These are phyloP conservation scores for Monopis laevigella DNA, from an alignment of 2,888 invertebrate genomes.

Conservation along the genomic window DNA sequence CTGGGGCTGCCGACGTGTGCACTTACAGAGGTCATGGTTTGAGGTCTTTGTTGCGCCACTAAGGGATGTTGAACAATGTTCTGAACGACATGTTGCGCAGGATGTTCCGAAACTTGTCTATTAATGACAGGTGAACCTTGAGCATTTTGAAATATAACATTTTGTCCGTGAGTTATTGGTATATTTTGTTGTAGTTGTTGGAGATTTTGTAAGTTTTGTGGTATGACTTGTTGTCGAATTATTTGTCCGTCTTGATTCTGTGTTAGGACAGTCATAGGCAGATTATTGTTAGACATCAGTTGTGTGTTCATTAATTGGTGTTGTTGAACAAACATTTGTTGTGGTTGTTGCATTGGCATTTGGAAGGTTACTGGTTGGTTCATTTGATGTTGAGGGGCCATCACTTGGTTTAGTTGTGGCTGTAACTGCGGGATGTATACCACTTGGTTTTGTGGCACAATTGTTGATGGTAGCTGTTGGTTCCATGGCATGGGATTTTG, in stretches of 20 bases:
- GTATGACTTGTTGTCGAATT: background rate
- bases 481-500: conserved; percentile 57
- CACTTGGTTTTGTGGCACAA: conserved; percentile 36
- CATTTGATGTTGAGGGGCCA: background rate
- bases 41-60: background rate
- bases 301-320: conserved; percentile 2
- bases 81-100: background rate
- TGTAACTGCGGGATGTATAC: conserved; percentile 45
- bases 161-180: background rate
- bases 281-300: conserved; percentile 1
- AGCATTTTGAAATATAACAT: background rate
- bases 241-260: conserved; percentile 8
- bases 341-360: conserved; percentile 5
- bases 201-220: conserved; percentile 10
- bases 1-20: background rate
- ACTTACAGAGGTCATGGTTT: background rate
- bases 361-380: conserved; percentile 5
- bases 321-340: conserved; percentile 2
- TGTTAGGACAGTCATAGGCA: conserved; percentile 3
- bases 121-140: too few species aligned
- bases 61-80: background rate
- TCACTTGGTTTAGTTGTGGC: conserved; percentile 20
- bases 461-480: conserved; percentile 28
- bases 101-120: too few species aligned
- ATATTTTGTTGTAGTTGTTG: conserved; percentile 20